Evolutionary conservation across 2,113 vertebrate species (phyloP).

Genomic region (Phaetusa simplex): DNA sequence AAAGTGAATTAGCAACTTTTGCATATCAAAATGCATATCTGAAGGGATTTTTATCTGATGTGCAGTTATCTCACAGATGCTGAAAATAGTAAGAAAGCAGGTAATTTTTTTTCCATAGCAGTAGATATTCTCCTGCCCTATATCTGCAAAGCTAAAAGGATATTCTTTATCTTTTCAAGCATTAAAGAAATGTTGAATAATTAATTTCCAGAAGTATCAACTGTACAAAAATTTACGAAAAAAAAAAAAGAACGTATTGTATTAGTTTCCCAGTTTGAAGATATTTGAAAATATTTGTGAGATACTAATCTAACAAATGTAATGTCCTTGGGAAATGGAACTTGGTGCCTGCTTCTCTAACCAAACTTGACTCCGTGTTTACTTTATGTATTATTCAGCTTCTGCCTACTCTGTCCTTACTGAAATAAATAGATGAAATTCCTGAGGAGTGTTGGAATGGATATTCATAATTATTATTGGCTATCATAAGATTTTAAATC

Average conservation of each 20-base stretch:
- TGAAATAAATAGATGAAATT: slow-evolving; percentile 19
- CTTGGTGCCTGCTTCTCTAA: background rate
- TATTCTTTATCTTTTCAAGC: slow-evolving; percentile 30
- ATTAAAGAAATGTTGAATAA: slow-evolving; percentile 30
- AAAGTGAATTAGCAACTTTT: slow-evolving; percentile 5
- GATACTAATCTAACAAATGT: slow-evolving; percentile 26
- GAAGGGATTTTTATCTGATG: background rate
- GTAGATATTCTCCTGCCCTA: background rate
- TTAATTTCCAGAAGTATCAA: slow-evolving; percentile 34
- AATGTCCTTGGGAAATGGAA: slow-evolving; percentile 31
- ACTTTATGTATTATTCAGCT: slow-evolving; percentile 1
- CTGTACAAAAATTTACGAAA: background rate
- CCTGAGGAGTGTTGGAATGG: background rate
- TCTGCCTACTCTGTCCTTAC: background rate
- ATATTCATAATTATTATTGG: background rate
- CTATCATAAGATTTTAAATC: background rate
- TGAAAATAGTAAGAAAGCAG: background rate
- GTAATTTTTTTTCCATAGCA: background rate
- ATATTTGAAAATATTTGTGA: slow-evolving; percentile 9
- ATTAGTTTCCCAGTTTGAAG: slow-evolving; percentile 13
- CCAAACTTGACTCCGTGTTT: background rate
- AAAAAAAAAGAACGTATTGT: background rate
- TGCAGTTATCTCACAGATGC: background rate
- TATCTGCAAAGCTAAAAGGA: slow-evolving; percentile 17
- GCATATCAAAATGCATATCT: background rate